These are phyloP conservation scores for Zenarchopterus dispar DNA, from an alignment of 2,797 vertebrate genomes.

Conservation along the genomic window DNA sequence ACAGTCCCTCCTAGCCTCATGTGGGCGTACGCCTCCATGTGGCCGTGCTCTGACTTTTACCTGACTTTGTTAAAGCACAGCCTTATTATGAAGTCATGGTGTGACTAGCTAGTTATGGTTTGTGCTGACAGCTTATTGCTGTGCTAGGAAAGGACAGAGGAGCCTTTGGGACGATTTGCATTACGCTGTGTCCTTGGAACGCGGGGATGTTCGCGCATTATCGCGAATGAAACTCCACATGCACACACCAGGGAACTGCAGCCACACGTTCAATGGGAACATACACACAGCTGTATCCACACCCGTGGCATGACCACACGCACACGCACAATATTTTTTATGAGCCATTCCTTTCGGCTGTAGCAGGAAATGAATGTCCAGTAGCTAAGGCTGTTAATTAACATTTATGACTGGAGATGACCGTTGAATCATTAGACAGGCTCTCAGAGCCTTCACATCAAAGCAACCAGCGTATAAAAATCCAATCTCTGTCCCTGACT, in stretches of 20 bases:
- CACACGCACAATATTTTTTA: slow-evolving; percentile 45
- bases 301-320: slow-evolving; percentile 10
- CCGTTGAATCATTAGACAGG: slow-evolving; percentile 58
- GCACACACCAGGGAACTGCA: slow-evolving; percentile 5
- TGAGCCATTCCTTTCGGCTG: slow-evolving; percentile 54
- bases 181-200: slow-evolving; percentile 64
- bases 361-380: slow-evolving; percentile 73
- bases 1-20: not conserved
- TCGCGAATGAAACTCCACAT: slow-evolving; percentile 42
- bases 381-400: slow-evolving; percentile 73
- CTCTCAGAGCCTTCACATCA: slow-evolving; percentile 52
- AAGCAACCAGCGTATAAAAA: slow-evolving; percentile 63
- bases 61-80: slow-evolving; percentile 61
- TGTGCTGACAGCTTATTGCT: slow-evolving; percentile 63
- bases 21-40: slow-evolving; percentile 18
- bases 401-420: slow-evolving; percentile 72
- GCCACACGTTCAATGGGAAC: not conserved
- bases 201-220: slow-evolving; percentile 39
- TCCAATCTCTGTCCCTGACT: slow-evolving; percentile 57
- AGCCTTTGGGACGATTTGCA: slow-evolving; percentile 71
- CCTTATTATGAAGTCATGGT: slow-evolving; percentile 55
- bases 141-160: slow-evolving; percentile 64
- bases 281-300: not conserved
- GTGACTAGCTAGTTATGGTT: slow-evolving; percentile 59
- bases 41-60: slow-evolving; percentile 56